Base-by-base conservation (phyloP, 2,113 vertebrate genomes). In the Spea bombifrons region DNA sequence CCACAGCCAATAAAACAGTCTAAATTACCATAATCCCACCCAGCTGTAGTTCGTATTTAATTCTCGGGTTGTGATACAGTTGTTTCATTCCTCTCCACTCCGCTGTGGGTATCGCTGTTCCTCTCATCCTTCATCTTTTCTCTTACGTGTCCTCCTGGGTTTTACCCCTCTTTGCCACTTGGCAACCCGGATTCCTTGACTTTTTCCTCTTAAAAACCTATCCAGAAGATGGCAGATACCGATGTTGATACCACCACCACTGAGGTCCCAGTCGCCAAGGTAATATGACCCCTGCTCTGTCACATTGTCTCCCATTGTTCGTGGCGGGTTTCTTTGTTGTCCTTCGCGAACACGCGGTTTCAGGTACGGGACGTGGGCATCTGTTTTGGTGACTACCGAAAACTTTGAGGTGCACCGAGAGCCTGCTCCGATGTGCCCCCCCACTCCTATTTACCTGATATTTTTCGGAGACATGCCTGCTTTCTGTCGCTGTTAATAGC, bases 211-310 rank as follows among this genome's bases (percentile, higher is more conserved):
- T 46, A 66, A 66, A 75, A 80, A 15, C 4, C 65, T 81, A 57
- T 10, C 84, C 8, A 12, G 84, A 84, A 82, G 59, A 94, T 94
- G 93, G 92, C 93, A 79, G 93, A 94, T 49, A 91, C 89, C 81
- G 90, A 84, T 87, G 92, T 90, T 82, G 91, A 93, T 48, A 91
- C 88, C 44, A 91, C 88, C 50, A 90, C 43, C 75, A 30, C 65
- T 52, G 82, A 83, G 68, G 77, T 69, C 55, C 76, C 88, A 53
- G 76, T 86, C 61, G 67, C 83, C 43, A 92, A 94, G 89, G 88
- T 94, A 86, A 8, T 4, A 17, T 43, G 10, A 0, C 1, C 75
- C 15, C 46, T 30, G 30, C 67, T 59, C 48, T 75, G 70, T 48
- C 63, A 73, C 77, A 48, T 43, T 72, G 76, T 57, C 73, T 71